Evolutionary conservation across 2,113 vertebrate species (phyloP).

Genomic region (Ahaetulla prasina): DNA sequence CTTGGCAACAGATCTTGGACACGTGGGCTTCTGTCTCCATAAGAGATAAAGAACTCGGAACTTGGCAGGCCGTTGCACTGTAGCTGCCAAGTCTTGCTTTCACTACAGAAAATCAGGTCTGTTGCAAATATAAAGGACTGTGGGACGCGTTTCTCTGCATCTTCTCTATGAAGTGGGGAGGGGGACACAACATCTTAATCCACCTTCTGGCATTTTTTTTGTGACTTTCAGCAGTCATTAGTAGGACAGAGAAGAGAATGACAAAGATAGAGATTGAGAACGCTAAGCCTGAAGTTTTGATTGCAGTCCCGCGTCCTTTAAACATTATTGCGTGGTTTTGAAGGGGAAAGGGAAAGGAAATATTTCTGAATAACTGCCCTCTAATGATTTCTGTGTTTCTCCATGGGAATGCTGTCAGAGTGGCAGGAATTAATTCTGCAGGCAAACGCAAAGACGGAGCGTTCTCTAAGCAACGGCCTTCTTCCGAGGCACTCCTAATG

Average conservation of each 20-base stretch:
- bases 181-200: too few relatives aligned
- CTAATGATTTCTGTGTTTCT: neutral
- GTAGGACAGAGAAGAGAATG: too few relatives aligned
- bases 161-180: too few relatives aligned
- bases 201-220: neutral
- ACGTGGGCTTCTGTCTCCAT: too few relatives aligned
- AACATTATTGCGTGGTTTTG: neutral
- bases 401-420: neutral
- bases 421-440: neutral
- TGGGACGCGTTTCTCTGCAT: too few relatives aligned
- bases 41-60: too few relatives aligned
- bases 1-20: too few relatives aligned
- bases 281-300: neutral
- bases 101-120: too few relatives aligned
- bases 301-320: neutral
- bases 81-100: too few relatives aligned
- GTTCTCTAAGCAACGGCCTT: constrained; percentile 24
- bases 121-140: too few relatives aligned
- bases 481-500: constrained; percentile 31
- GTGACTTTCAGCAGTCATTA: neutral
- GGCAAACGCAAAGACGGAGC: constrained; percentile 13
- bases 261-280: neutral
- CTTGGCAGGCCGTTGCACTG: too few relatives aligned
- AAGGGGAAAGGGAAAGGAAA: neutral
- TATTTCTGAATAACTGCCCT: neutral